Percentiles rank a stretch among this genome's conserved stretches.
phyloP scores from a whole-genome alignment of 2,113 vertebrate genomes.

The Gymnocephalus cernua region DNA sequence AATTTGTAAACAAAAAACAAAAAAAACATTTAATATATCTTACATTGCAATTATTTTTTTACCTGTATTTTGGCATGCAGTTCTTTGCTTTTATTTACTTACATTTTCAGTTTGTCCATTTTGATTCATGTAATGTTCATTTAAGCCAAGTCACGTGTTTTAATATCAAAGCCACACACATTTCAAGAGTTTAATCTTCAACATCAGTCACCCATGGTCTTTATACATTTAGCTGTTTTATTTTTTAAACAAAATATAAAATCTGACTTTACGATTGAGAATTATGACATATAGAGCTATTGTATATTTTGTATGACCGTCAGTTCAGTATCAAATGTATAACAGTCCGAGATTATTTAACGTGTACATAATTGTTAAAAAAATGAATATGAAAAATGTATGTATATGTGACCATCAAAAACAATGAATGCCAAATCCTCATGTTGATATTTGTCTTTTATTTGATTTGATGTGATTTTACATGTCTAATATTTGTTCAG shows the following conservation, averaged over 20 bases:
- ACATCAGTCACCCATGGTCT: constrained; percentile 57
- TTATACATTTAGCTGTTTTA: constrained; percentile 72
- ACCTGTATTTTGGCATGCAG: constrained; percentile 89
- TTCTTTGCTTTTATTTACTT: constrained; percentile 83
- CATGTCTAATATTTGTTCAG: neutral
- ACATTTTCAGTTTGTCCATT: constrained; percentile 88
- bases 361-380: constrained; percentile 67
- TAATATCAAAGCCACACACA: constrained; percentile 82
- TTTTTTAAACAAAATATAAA: constrained; percentile 68
- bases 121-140: constrained; percentile 60
- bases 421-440: constrained; percentile 81
- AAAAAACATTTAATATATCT: constrained; percentile 83
- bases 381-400: constrained; percentile 57
- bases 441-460: constrained; percentile 61
- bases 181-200: constrained; percentile 78
- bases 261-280: constrained; percentile 58
- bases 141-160: constrained; percentile 61
- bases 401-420: constrained; percentile 74
- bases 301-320: constrained; percentile 81
- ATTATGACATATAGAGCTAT: constrained; percentile 65
- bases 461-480: constrained; percentile 24
- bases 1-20: constrained; percentile 82
- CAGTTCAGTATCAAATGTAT: constrained; percentile 69
- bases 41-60: constrained; percentile 88
- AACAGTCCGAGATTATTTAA: constrained; percentile 67